Evolutionary conservation across 2,113 vertebrate genomes (phyloP).

Genomic region (Cyanoderma ruficeps): DNA sequence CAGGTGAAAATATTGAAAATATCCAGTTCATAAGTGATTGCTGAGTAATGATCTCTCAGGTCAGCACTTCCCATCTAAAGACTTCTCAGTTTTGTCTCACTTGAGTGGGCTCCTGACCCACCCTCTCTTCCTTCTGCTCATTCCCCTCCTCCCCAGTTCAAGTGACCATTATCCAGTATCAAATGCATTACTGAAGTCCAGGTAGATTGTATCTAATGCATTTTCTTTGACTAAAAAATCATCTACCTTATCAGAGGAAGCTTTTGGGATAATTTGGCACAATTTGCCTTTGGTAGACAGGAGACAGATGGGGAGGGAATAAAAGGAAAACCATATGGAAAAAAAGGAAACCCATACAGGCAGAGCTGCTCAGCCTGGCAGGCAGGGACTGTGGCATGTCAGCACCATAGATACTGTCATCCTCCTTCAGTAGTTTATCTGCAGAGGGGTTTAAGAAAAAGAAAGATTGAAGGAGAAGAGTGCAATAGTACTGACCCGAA

Average conservation of each 20-base stretch:
- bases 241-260: background rate
- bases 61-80: background rate
- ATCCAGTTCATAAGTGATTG: background rate
- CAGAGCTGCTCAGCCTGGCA: background rate
- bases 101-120: background rate
- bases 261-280: background rate
- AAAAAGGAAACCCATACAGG: background rate
- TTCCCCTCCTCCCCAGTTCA: background rate
- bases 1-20: background rate
- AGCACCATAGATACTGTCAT: background rate
- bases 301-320: background rate
- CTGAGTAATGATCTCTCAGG: background rate
- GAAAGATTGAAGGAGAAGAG: background rate
- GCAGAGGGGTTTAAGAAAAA: background rate
- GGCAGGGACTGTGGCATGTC: background rate
- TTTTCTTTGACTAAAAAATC: constrained; percentile 10
- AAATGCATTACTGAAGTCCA: background rate
- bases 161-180: background rate
- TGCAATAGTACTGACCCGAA: background rate
- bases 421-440: background rate
- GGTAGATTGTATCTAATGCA: background rate
- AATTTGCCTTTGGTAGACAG: background rate
- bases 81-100: background rate
- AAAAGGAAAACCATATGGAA: background rate
- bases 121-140: background rate